Evolutionary conservation across 92 coral and sea anemone species (phyloP).

Genomic region (Virgularia gustaviana): DNA sequence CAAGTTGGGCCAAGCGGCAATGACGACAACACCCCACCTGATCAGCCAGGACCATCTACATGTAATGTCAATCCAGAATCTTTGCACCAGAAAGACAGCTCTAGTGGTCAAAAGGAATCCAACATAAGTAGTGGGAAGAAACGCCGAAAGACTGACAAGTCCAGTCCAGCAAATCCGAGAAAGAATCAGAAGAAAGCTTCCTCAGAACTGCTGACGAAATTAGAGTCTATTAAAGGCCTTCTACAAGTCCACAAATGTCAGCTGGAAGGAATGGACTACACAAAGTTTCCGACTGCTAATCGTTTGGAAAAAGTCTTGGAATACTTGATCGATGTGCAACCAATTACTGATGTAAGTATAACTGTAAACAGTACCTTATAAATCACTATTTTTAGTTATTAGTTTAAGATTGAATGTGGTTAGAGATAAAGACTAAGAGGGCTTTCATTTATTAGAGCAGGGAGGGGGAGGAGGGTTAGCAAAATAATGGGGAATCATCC

Average conservation of each 20-base stretch:
- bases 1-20: slow-evolving; percentile 3
- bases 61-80: not conserved
- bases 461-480: no score
- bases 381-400: no score
- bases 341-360: no score
- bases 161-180: not conserved
- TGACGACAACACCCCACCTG: slow-evolving; percentile 10
- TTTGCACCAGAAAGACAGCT: slow-evolving; percentile 7
- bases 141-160: not conserved
- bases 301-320: no score
- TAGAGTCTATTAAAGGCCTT: no score
- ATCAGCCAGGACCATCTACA: not conserved
- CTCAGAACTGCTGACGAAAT: no score
- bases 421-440: not conserved
- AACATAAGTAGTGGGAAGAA: not conserved
- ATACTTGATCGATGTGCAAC: no score
- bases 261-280: not conserved
- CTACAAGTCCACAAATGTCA: not conserved
- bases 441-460: no score
- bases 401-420: no score
- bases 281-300: no score
- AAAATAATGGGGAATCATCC: no score
- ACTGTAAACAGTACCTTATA: no score
- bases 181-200: slow-evolving; percentile 2
- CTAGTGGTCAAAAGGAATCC: slow-evolving; percentile 2